Base-by-base conservation (phyloP, 1,140 invertebrate genomes). In the Spodoptera frugiperda region DNA sequence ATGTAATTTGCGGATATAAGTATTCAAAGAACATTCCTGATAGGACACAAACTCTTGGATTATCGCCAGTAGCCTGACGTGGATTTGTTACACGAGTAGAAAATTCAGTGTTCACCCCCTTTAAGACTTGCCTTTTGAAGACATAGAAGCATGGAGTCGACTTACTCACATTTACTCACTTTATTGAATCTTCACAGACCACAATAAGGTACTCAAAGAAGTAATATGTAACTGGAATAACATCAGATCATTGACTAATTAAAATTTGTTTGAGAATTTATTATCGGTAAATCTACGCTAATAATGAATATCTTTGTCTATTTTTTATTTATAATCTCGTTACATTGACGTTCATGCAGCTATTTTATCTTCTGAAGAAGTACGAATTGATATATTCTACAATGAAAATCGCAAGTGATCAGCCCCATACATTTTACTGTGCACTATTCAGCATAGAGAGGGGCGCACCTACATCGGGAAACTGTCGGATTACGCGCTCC, bases 41-140 rank as follows among this genome's bases (percentile, higher is more conserved):
- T 86, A 85, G 82, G 80, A 82, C 84, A 81, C 84, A 88, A 86
- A 87, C 81, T 85, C 81, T 89, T 89, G 87, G 87, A 90, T 89
- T 89, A 89, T 86, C 87, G 89, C 86, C 89, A 89, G 82, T 84
- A 80, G 57, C 67, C 79, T 83, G 86, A 87, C 83, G 79, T 86
- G 78, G 81, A 90, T 89, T 87, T 88, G 87, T 90, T 85, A 85
- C 86, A 84, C 79, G 73, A 84, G 83, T 87, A 84, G 86, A 88
- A 89, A 88, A 90, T 89, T 86, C 86, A 83, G 83, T 84, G 81
- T 81, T 82, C 83, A 77, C 77, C 70, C 78, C 76, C 79, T 81
- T 78, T 80, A 79, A 87, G 82, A 80, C 80, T 84, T 78, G 68
- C 53, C 67, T 81, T 82, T 65, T 33, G 63, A 53, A 49, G n/a